Evolutionary conservation across 2,888 invertebrate genomes (phyloP).

Genomic region (Aelia acuminata): DNA sequence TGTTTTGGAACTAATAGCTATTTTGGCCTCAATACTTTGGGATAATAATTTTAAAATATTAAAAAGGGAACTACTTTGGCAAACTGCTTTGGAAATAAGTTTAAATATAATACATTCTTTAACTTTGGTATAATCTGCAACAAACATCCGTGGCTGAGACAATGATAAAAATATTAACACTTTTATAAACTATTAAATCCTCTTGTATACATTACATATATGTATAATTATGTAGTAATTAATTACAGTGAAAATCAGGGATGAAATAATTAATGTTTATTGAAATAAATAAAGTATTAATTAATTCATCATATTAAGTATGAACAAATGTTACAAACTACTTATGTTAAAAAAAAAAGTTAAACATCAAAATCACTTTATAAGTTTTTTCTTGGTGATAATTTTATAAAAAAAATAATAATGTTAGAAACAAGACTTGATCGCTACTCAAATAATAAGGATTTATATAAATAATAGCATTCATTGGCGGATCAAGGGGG

Average conservation of each 20-base stretch:
- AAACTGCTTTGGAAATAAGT: conserved; percentile 35
- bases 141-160: not conserved
- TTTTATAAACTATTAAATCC: not conserved
- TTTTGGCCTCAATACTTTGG: conserved; percentile 17
- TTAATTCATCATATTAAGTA: not conserved
- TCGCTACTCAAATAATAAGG: no score
- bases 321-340: not conserved
- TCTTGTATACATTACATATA: not conserved
- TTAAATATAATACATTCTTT: not conserved
- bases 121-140: conserved; percentile 11
- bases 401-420: no score
- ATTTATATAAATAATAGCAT: no score
- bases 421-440: no score
- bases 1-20: conserved; percentile 30
- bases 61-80: conserved; percentile 20
- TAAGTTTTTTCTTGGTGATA: no score
- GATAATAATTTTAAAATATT: not conserved
- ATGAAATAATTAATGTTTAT: not conserved
- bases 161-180: conserved; percentile 10
- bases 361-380: not conserved
- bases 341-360: no score
- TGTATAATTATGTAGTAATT: not conserved
- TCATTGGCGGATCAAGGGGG: no score
- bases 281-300: not conserved
- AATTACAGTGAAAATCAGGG: conserved; percentile 22